Percentiles rank a stretch among this genome's conserved stretches.
These are phyloP conservation scores for Batillaria attramentaria DNA, from an alignment of 1,140 invertebrate species.

Conservation along the genomic window DNA sequence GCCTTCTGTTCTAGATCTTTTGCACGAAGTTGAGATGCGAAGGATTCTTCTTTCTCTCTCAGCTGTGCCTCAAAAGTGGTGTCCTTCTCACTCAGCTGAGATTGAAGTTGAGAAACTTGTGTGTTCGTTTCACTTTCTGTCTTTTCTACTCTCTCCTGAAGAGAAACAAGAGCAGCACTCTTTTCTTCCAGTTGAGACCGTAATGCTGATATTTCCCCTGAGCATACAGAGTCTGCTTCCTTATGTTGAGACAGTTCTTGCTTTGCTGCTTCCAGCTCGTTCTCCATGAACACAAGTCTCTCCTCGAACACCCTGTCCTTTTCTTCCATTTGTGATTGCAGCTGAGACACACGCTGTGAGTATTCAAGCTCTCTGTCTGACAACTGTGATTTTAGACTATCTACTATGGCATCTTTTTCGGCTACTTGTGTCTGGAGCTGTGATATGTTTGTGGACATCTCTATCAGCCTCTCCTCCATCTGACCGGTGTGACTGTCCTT, in stretches of 20 bases:
- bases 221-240: neutral
- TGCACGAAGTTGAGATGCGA: too few species aligned
- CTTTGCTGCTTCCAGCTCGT: neutral
- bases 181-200: slow-evolving; percentile 31
- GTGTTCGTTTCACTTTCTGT: neutral
- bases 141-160: neutral
- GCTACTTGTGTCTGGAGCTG: neutral
- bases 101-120: neutral
- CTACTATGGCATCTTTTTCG: neutral
- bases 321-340: neutral
- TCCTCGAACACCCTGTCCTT: neutral
- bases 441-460: neutral
- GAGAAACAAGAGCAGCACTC: slow-evolving; percentile 4
- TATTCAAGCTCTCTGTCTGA: neutral
- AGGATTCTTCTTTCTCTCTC: neutral
- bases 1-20: slow-evolving; percentile 12
- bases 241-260: slow-evolving; percentile 15
- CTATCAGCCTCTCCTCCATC: neutral
- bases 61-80: neutral
- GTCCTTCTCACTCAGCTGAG: neutral
- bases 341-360: neutral
- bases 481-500: neutral
- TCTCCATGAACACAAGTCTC: slow-evolving; percentile 5
- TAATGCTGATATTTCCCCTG: slow-evolving; percentile 11
- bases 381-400: neutral